Conservation (phyloP, 2,797 vertebrate species). For the Zenarchopterus dispar region DNA sequence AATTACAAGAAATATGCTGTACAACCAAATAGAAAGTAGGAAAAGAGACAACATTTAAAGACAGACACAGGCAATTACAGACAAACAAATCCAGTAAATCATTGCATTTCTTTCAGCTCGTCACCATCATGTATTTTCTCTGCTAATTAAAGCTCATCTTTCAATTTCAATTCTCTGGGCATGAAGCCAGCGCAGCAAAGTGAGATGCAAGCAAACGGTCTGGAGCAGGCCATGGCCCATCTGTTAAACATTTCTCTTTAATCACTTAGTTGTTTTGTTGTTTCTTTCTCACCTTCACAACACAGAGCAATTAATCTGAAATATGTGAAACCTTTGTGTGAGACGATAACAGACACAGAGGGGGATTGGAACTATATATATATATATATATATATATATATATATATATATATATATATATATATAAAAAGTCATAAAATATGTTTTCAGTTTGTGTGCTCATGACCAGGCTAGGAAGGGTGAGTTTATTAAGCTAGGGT, state of each 20-base stretch:
- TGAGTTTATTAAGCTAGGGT: slow-evolving; percentile 68
- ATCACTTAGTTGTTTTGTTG: slow-evolving; percentile 81
- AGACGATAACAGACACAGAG: slow-evolving; percentile 26
- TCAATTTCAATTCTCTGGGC: slow-evolving; percentile 32
- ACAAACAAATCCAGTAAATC: no score
- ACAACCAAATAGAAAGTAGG: slow-evolving; percentile 1
- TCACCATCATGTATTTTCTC: slow-evolving; percentile 29
- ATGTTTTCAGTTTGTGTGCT: slow-evolving; percentile 21
- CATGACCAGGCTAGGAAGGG: slow-evolving; percentile 38
- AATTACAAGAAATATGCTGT: neutral
- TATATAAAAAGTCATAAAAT: slow-evolving; percentile 40
- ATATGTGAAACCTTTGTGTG: slow-evolving; percentile 52
- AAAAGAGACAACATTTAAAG: slow-evolving; percentile 2
- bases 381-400: slow-evolving; percentile 21
- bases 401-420: slow-evolving; percentile 14
- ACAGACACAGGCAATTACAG: neutral
- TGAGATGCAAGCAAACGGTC: slow-evolving; percentile 56
- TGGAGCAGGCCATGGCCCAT: slow-evolving; percentile 75
- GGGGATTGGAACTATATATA: slow-evolving; percentile 21
- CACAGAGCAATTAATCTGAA: slow-evolving; percentile 67
- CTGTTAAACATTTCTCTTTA: slow-evolving; percentile 83
- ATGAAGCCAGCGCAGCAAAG: slow-evolving; percentile 28
- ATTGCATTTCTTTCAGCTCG: neutral
- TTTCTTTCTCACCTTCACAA: slow-evolving; percentile 70
- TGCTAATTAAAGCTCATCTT: slow-evolving; percentile 3